Percentiles rank a stretch among this genome's conserved stretches.
Evolutionary conservation across 2,113 vertebrate species (phyloP).

Genomic region (Capra hircus): DNA sequence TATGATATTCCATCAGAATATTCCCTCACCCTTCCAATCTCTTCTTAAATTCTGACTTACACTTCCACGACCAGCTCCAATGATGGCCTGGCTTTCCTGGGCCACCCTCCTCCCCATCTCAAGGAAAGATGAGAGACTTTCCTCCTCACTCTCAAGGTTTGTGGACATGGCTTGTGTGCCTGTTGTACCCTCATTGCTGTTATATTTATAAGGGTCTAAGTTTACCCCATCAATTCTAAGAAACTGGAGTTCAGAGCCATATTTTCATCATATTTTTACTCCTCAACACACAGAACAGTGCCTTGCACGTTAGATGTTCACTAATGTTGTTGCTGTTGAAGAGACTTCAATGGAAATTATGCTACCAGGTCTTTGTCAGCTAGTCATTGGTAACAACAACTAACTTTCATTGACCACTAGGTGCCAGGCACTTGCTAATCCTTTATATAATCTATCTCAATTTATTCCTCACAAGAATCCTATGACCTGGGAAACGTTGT

Average conservation of each 20-base stretch:
- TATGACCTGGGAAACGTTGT: neutral
- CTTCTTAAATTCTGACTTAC: neutral
- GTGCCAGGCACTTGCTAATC: neutral
- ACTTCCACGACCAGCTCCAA: neutral
- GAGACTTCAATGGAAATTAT: neutral
- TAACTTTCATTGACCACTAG: neutral
- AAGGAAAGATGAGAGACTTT: neutral
- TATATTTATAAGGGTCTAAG: neutral
- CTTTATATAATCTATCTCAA: neutral
- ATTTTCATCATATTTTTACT: neutral
- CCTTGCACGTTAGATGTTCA: neutral
- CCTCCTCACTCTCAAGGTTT: accelerated
- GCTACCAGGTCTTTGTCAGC: neutral
- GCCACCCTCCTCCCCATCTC: neutral
- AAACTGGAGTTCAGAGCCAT: neutral
- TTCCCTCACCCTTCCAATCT: neutral
- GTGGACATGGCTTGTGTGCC: neutral
- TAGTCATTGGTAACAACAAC: neutral
- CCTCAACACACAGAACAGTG: neutral
- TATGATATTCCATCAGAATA: neutral
- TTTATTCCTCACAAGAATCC: neutral
- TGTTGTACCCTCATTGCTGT: neutral
- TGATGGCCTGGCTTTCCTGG: neutral
- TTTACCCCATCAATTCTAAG: neutral
- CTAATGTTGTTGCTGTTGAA: neutral